Evolutionary conservation across 2,888 invertebrate genomes (phyloP), one percentile per base, ranked within the genome.

Genomic region (Ectobius pallidus): DNA sequence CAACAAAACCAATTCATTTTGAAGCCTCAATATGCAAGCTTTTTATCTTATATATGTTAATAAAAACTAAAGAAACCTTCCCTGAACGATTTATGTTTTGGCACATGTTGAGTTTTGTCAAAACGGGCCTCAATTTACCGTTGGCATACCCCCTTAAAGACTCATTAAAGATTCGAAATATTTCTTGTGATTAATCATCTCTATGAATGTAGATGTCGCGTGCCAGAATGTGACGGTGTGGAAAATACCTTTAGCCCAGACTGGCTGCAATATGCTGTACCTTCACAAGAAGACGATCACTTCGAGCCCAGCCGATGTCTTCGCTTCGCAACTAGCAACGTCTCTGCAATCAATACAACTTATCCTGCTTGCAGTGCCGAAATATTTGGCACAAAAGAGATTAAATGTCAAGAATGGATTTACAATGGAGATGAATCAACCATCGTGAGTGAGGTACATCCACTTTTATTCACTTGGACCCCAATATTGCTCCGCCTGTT

Each of bases 361-460:
- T 90, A 75, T 77, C 81, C 1, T 18, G 39, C 39, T 20, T n/a
- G n/a, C n/a, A n/a, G n/a, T 2, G 6, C 70, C 0, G 30, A 16
- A n/a, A 46, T 7, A 16, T 70, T 70, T 34, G 27, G 30, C 20
- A 25, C 78, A 73, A 58, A 70, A 20, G 77, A 76, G 0, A 79
- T 84, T 72, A 78, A 81, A 0, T 91, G 91, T 77, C 81, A 84
- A n/a, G 80, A 81, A n/a, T 83, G 88, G 74, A 79, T 90, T 25
- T 91, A 88, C 78, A 87, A 88, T 76, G 84, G 87, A 14, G 79
- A 80, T 78, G 86, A 88, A 79, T 83, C 86, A 67, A 89, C 91
- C 65, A 87, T 91, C 76, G 86, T 87, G 0, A 90, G 87, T 78
- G 90, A 91, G 85, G 91, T 91, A 78, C 86, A 86, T 85, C 71